phyloP scores from a whole-genome alignment of 2,113 vertebrate genomes.

The Spea bombifrons region DNA sequence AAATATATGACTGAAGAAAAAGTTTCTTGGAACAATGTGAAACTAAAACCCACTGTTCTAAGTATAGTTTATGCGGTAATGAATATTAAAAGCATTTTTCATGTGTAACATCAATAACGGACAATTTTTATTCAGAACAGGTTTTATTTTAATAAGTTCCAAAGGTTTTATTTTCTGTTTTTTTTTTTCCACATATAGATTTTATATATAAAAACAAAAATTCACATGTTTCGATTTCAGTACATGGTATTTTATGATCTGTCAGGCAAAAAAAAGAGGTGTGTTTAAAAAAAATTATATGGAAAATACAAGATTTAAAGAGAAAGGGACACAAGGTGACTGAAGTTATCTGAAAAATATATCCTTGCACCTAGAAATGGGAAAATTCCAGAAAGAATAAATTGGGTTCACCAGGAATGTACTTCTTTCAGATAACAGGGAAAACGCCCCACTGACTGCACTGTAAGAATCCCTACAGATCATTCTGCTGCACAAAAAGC shows the following conservation, averaged over 20 bases:
- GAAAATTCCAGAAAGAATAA: background rate
- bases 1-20: no score
- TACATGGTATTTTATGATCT: constrained; percentile 18
- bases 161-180: background rate
- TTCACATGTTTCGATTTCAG: constrained; percentile 37
- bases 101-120: background rate
- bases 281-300: background rate
- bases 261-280: background rate
- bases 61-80: no score
- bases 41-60: no score
- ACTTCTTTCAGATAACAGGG: background rate
- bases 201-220: constrained; percentile 30
- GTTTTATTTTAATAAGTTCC: constrained; percentile 27
- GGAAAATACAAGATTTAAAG: background rate
- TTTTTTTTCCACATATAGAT: constrained; percentile 16
- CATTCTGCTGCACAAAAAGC: background rate
- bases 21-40: no score
- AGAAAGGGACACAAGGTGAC: background rate
- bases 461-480: background rate
- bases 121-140: constrained; percentile 13
- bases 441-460: background rate
- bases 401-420: constrained; percentile 3
- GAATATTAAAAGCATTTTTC: no score
- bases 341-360: background rate
- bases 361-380: constrained; percentile 1